Evolutionary conservation across 92 coral and sea anemone genomes (phyloP).

Genomic region (Zoanthus solanderi): DNA sequence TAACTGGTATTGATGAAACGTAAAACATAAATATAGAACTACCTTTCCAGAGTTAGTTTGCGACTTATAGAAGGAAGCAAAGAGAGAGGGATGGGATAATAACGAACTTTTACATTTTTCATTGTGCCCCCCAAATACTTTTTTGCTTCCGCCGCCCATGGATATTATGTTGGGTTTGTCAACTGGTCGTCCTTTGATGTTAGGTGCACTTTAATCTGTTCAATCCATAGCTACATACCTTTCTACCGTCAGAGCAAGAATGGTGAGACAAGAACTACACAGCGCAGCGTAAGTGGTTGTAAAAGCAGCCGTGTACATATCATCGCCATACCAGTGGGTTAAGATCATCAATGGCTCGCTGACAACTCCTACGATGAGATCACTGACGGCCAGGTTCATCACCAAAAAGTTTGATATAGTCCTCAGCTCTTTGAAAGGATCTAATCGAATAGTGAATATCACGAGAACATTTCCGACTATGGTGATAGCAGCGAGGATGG

Average conservation of each 20-base stretch:
- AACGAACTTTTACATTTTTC: too few species aligned
- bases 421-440: constrained; percentile 68
- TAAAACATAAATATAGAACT: too few species aligned
- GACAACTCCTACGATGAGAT: constrained; percentile 59
- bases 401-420: constrained; percentile 62
- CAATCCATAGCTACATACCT: constrained; percentile 1
- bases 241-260: constrained; percentile 60
- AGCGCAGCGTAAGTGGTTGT: constrained; percentile 47
- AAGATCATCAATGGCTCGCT: constrained; percentile 62
- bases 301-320: constrained; percentile 35
- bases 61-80: too few species aligned
- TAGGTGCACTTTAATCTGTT: too few species aligned
- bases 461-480: constrained; percentile 58
- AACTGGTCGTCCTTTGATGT: too few species aligned
- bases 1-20: too few species aligned
- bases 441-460: constrained; percentile 51
- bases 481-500: constrained; percentile 44
- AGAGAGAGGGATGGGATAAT: too few species aligned
- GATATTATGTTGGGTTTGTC: too few species aligned
- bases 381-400: constrained; percentile 68
- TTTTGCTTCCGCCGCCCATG: too few species aligned
- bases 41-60: too few species aligned
- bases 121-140: too few species aligned
- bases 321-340: constrained; percentile 35
- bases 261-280: constrained; percentile 53